Evolutionary conservation across 2,888 invertebrate genomes (phyloP).

Genomic region (Lycaena phlaeas): DNA sequence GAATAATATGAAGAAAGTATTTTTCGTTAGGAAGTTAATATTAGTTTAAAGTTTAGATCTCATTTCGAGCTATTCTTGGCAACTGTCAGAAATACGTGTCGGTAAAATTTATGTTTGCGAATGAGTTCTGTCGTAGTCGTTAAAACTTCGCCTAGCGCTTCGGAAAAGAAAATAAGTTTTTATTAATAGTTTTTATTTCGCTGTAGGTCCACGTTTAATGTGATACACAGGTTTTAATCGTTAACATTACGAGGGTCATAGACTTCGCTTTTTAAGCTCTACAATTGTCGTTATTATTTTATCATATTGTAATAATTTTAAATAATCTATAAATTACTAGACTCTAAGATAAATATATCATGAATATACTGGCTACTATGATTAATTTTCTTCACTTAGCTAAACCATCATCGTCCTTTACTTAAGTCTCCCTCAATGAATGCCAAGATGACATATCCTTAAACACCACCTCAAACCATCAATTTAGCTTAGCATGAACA

Average conservation of each 20-base stretch:
- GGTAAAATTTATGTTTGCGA: slow-evolving; percentile 33
- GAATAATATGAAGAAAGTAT: slow-evolving; percentile 10
- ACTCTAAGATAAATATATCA: no score
- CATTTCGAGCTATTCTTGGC: slow-evolving; percentile 15
- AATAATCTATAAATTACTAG: no score
- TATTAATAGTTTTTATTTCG: slow-evolving; percentile 12
- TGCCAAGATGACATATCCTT: no score
- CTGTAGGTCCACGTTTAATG: background rate
- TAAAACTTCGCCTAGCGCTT: slow-evolving; percentile 32
- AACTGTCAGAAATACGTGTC: slow-evolving; percentile 23
- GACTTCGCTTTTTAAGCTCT: no score
- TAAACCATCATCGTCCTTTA: no score
- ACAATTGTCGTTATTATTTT: no score
- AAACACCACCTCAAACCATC: no score
- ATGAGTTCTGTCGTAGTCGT: slow-evolving; percentile 32
- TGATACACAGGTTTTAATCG: slow-evolving; percentile 1
- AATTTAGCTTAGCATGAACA: no score
- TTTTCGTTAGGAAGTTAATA: slow-evolving; percentile 14
- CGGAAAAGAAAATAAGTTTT: slow-evolving; percentile 10
- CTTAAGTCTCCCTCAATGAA: no score
- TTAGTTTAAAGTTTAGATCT: slow-evolving; percentile 17
- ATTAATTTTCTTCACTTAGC: no score
- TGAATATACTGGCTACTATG: no score
- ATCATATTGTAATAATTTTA: no score
- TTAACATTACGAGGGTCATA: background rate